Evolutionary conservation across 1,140 invertebrate species (phyloP).

Genomic region (Anastatus disparis): DNA sequence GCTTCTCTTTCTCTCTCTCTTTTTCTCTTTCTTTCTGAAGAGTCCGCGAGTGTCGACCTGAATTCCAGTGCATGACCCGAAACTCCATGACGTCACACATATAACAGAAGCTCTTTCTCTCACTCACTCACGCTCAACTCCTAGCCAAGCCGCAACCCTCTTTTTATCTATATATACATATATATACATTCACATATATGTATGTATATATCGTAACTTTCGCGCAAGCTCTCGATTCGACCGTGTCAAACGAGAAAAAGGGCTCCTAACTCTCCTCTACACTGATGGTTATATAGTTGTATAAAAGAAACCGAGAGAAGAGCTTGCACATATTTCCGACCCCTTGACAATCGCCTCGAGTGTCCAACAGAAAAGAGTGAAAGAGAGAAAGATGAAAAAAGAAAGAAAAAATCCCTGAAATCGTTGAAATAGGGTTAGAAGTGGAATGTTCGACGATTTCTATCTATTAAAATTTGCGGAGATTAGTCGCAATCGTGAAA

Average conservation of each 20-base stretch:
- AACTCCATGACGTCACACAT: constrained; percentile 48
- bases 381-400: background rate
- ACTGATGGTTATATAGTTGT: too few species aligned
- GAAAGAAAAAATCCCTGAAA: too few species aligned
- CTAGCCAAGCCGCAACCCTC: constrained; percentile 12
- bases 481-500: too few species aligned
- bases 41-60: constrained; percentile 43
- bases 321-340: too few species aligned
- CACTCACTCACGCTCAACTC: background rate
- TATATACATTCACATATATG: too few species aligned
- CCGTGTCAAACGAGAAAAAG: constrained; percentile 3
- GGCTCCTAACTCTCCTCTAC: background rate
- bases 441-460: too few species aligned
- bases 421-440: too few species aligned
- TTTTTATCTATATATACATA: background rate
- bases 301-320: too few species aligned
- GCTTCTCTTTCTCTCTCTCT: background rate
- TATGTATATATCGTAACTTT: background rate
- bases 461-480: too few species aligned
- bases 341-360: background rate
- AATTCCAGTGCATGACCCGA: constrained; percentile 52
- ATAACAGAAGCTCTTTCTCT: background rate
- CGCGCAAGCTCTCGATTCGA: constrained; percentile 13
- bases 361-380: background rate
- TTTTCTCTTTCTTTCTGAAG: background rate